Conservation (phyloP, 1,140 invertebrate genomes). For the Mycetomoellerius zeteki region DNA sequence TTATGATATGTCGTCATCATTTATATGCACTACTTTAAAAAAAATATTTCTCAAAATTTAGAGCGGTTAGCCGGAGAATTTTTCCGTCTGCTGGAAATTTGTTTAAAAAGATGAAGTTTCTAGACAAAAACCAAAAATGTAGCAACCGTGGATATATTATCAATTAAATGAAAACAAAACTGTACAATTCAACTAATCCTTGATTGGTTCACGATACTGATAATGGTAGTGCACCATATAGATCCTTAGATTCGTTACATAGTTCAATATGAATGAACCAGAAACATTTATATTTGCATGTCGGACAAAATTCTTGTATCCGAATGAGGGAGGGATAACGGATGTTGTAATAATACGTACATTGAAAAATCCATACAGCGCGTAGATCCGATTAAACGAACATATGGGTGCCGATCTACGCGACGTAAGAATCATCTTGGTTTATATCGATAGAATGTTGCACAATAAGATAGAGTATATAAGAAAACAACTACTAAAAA, state of each 20-base stretch:
- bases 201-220: neutral
- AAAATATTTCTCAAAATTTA: too few species aligned
- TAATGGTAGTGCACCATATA: neutral
- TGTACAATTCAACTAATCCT: neutral
- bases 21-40: too few species aligned
- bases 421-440: constrained; percentile 52
- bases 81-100: too few species aligned
- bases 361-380: constrained; percentile 35
- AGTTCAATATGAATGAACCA: neutral
- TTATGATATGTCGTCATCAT: too few species aligned
- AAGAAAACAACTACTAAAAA: constrained; percentile 75
- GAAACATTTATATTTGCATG: constrained; percentile 5
- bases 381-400: constrained; percentile 43
- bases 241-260: constrained; percentile 9
- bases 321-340: constrained; percentile 17
- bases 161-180: constrained; percentile 1
- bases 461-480: constrained; percentile 73
- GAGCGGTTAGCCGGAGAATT: too few species aligned
- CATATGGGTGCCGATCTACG: constrained; percentile 45
- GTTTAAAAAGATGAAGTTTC: too few species aligned
- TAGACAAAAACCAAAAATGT: too few species aligned
- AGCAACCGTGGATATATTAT: neutral
- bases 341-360: constrained; percentile 51
- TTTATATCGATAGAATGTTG: constrained; percentile 71
- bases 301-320: constrained; percentile 13